phyloP scores from a whole-genome alignment of 2,888 invertebrate species.

The Syrphus vitripennis region DNA sequence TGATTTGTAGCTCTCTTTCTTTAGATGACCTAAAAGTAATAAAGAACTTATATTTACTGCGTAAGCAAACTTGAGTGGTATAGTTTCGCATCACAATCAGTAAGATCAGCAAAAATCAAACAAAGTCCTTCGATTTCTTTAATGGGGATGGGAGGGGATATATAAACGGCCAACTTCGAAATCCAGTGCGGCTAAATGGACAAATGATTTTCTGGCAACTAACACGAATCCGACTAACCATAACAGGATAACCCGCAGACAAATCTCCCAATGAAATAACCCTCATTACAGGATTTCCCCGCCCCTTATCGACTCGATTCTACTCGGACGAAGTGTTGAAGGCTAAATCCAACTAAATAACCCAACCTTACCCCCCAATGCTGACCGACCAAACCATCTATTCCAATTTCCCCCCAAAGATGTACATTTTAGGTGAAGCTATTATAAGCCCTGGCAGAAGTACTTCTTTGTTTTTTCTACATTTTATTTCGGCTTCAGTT shows the following conservation, averaged over 20 bases:
- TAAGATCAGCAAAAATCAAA: conserved; percentile 47
- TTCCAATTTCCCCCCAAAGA: not conserved
- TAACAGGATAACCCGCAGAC: conserved; percentile 69
- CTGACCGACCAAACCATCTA: conserved; percentile 8
- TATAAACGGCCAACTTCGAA: conserved; percentile 53
- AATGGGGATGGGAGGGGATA: not conserved
- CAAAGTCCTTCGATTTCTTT: not conserved
- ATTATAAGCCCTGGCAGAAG: conserved; percentile 44
- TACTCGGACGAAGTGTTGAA: conserved; percentile 53
- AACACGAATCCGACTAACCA: conserved; percentile 51
- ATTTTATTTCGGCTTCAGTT: conserved; percentile 38
- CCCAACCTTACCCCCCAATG: conserved; percentile 36
- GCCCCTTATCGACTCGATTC: not conserved
- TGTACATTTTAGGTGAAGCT: conserved; percentile 53
- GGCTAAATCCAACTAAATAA: conserved; percentile 37
- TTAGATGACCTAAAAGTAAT: conserved; percentile 49
- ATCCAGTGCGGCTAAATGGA: conserved; percentile 68
- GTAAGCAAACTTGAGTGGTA: conserved; percentile 21
- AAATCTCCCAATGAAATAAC: conserved; percentile 67
- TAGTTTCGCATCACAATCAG: conserved; percentile 35
- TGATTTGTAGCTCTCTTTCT: conserved; percentile 40
- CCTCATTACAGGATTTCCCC: conserved; percentile 59
- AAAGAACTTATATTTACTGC: conserved; percentile 68
- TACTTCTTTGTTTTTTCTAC: conserved; percentile 50
- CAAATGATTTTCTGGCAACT: conserved; percentile 70